Evolutionary conservation across 2,888 invertebrate species (phyloP).

Genomic region (Adela reaumurella): DNA sequence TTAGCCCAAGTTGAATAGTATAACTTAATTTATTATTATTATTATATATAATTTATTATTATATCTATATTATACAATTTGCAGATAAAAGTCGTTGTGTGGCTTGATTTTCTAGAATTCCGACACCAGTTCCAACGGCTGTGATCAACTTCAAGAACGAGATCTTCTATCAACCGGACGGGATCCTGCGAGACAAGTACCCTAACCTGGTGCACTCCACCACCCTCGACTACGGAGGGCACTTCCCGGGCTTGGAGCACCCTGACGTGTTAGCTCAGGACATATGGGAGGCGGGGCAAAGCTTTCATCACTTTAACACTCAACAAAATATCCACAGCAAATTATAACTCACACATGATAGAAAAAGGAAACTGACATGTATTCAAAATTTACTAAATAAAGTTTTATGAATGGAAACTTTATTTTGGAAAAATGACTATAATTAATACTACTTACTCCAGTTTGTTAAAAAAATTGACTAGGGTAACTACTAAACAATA

Average conservation of each 20-base stretch:
- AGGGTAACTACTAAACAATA: no score
- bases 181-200: conserved; percentile 59
- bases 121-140: conserved; percentile 65
- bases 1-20: no score
- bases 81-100: no score
- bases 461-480: no score
- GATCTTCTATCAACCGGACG: conserved; percentile 58
- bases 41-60: no score
- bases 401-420: no score
- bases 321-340: not conserved
- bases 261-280: conserved; percentile 69
- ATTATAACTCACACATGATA: no score
- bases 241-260: conserved; percentile 81
- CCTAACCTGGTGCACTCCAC: conserved; percentile 66
- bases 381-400: no score
- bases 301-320: not conserved
- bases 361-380: no score
- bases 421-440: no score
- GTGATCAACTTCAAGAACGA: conserved; percentile 75
- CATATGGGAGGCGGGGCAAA: conserved; percentile 17
- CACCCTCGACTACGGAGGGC: conserved; percentile 68
- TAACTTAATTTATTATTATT: not conserved
- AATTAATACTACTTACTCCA: no score
- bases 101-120: conserved; percentile 62
- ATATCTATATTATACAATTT: no score